Percentiles rank a stretch among this genome's conserved stretches.
Conservation (phyloP, 1,140 invertebrate species). For the Triops longicaudatus region DNA sequence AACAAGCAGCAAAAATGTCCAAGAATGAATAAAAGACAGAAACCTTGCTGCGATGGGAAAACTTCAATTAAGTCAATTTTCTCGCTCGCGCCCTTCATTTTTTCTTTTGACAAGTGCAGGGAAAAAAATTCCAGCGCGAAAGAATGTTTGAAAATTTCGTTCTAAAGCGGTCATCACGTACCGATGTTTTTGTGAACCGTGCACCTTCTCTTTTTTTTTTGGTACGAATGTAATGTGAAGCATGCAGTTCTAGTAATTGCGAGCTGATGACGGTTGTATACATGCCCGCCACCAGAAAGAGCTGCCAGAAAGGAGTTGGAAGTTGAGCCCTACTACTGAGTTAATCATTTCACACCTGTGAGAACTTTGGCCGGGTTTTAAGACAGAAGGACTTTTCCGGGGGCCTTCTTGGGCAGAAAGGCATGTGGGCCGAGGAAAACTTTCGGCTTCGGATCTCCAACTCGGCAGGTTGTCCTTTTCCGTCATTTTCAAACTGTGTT, state of each 20-base stretch:
- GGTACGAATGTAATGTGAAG: neutral
- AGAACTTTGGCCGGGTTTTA: neutral
- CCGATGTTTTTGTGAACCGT: neutral
- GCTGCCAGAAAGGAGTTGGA: neutral
- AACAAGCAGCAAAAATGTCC: neutral
- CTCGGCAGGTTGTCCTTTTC: neutral
- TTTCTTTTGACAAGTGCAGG: neutral
- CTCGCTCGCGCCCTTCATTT: constrained; percentile 5
- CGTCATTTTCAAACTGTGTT: neutral
- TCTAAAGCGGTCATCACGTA: neutral
- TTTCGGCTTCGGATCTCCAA: neutral
- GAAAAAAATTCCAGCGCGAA: too few species aligned
- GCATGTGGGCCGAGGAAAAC: neutral
- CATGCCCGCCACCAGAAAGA: neutral
- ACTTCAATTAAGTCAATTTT: constrained; percentile 13
- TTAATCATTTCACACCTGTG: constrained; percentile 15
- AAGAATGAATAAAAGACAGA: neutral
- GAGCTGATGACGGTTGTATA: constrained; percentile 11
- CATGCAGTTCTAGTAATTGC: neutral
- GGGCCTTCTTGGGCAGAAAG: neutral
- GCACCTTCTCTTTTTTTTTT: neutral
- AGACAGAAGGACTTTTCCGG: neutral
- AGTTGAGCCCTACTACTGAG: neutral
- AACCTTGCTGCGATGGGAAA: constrained; percentile 6
- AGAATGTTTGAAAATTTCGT: too few species aligned